Base-by-base conservation (phyloP, 2,797 vertebrate genomes). In the Tokudaia muenninki region DNA sequence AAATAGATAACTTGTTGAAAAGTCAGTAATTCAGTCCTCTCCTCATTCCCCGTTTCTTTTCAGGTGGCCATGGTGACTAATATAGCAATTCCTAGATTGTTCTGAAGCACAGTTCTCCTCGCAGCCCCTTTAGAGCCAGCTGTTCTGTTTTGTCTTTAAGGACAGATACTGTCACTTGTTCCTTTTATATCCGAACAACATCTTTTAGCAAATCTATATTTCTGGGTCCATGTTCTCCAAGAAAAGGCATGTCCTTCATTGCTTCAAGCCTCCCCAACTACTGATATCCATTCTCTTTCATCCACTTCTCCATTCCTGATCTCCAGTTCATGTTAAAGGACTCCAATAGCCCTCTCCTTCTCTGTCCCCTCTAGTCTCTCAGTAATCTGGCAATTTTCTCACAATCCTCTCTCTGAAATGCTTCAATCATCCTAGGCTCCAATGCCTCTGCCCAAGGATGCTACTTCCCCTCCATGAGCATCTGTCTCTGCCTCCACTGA, bases 191-290 rank as follows among this genome's bases (percentile, higher is more conserved):
- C 87, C 37, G 78, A 74, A 84, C 37, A 50, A 44, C 13, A 63
- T 90, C 84, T 90, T 93, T 55, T 21, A 91, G 82, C 70, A 79
- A 31, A 63, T 65, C 55, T 72, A 1, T 79, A 78, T 89, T 74
- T 44, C 6, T 12, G 59, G 52, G 72, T 10, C 21, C 47, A 81
- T 0, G 0, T 12, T 65, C 70, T 41, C 44, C 1, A 70, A 75
- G 89, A n/a, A 96, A 90, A 80, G n/a, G 61, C 74, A 21, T 0
- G 0, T 1, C 59, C 22, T 44, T 61, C 16, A 14, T 50, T 37
- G 63, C 77, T 47, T 72, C 26, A 1, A 52, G 67, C 29, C 19
- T 31, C 79, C 12, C 31, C 1, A 8, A 52, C 21, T 29, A 11
- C 59, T 0, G 1, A 37, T 80, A 17, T 22, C 61, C 47, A 7